A percentile compares a stretch with the other conserved stretches of the same genome.
Conservation (phyloP, 1,140 invertebrate genomes). For the Elysia chlorotica region DNA sequence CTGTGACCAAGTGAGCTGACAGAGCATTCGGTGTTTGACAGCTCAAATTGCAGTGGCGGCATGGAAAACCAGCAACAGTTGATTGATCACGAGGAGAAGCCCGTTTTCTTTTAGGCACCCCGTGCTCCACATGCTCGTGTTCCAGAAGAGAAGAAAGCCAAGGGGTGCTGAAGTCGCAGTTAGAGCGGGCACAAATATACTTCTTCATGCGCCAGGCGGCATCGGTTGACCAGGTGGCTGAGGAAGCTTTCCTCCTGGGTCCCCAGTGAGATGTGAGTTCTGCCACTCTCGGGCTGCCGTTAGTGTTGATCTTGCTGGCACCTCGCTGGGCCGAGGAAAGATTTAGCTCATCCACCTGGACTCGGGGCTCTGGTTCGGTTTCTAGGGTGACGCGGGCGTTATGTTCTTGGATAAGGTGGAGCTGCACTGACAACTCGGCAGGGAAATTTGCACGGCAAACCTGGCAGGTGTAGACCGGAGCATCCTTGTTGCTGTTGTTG, state of each 20-base stretch:
- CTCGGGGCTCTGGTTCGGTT: conserved; percentile 32
- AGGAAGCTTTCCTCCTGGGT: conserved; percentile 32
- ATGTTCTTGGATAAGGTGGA: conserved; percentile 68
- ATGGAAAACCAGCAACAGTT: conserved; percentile 35
- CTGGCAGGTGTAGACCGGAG: conserved; percentile 57
- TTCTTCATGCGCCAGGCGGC: conserved; percentile 66
- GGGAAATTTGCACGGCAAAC: conserved; percentile 64
- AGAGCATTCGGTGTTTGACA: conserved; percentile 55
- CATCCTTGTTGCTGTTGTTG: no score
- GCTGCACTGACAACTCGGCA: conserved; percentile 65
- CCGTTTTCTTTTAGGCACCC: no score
- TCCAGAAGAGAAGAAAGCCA: conserved; percentile 87
- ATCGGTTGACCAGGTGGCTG: no score
- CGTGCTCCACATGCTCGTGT: conserved; percentile 76
- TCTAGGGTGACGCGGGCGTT: conserved; percentile 56
- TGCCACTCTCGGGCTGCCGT: no score
- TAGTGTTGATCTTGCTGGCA: conserved; percentile 25
- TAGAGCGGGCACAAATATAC: conserved; percentile 85
- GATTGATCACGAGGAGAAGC: conserved; percentile 22
- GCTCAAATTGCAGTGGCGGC: conserved; percentile 52
- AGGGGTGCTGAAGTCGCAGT: conserved; percentile 87
- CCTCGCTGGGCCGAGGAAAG: conserved; percentile 20
- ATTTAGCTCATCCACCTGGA: conserved; percentile 17
- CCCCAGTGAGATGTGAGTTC: no score
- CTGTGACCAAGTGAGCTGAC: conserved; percentile 48